A percentile compares a stretch with the other conserved stretches of the same genome.
These are phyloP conservation scores for Eremophila alpestris DNA, from an alignment of 2,797 vertebrate species.

Conservation along the genomic window DNA sequence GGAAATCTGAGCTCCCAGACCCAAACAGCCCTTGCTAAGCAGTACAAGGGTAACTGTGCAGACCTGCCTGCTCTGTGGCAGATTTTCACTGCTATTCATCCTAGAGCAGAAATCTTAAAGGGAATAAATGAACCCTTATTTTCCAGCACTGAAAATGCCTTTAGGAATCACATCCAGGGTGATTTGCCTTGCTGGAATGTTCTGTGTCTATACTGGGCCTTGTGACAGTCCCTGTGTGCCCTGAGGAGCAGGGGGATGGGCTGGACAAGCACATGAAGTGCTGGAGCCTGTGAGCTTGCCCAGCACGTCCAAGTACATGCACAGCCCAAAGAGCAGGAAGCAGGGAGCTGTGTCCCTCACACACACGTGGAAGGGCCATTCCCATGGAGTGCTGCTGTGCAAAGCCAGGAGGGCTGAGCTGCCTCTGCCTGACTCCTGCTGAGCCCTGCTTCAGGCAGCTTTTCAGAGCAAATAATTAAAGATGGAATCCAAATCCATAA, in stretches of 20 bases:
- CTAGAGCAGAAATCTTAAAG: background rate
- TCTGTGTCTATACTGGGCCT: background rate
- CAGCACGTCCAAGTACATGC: background rate
- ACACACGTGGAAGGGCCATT: background rate
- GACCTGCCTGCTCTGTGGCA: background rate
- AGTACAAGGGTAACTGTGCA: background rate
- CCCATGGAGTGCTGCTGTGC: background rate
- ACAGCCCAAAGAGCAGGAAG: background rate
- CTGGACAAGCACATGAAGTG: too few species aligned
- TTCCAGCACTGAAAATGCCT: background rate
- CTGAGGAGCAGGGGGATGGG: background rate
- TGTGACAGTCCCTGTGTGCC: background rate
- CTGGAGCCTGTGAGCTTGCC: background rate
- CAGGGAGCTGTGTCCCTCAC: background rate
- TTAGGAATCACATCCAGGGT: background rate
- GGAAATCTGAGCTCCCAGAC: background rate
- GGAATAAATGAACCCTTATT: background rate
- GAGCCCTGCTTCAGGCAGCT: constrained; percentile 7
- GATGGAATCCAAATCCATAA: constrained; percentile 26
- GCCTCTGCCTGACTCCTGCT: background rate
- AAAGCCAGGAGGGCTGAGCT: background rate
- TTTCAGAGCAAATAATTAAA: constrained; percentile 20
- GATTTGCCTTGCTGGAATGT: background rate
- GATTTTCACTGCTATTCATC: background rate
- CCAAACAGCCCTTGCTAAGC: background rate